phyloP scores from a whole-genome alignment of 2,113 vertebrate species.

The Phaethon lepturus region DNA sequence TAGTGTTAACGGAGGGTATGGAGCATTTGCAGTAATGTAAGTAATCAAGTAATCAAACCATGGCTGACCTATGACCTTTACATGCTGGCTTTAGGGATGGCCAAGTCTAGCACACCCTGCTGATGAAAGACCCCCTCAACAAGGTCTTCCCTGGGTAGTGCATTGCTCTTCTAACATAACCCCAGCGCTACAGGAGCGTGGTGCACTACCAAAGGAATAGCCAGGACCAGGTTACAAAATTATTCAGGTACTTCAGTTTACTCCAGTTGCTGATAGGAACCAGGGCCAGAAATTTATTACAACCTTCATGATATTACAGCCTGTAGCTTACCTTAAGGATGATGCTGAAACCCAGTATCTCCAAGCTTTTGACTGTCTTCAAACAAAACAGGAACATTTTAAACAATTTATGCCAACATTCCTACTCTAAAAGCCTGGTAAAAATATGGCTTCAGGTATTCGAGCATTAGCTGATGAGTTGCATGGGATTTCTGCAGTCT shows the following conservation, averaged over 20 bases:
- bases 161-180: not conserved
- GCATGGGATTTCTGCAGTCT: not conserved
- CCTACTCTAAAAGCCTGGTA: not conserved
- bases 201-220: not conserved
- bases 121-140: not conserved
- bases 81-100: not conserved
- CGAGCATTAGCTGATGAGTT: not conserved
- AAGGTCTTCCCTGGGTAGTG: not conserved
- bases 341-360: not conserved
- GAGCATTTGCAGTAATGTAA: not conserved
- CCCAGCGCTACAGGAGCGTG: rapidly evolving
- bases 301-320: not conserved
- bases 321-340: not conserved
- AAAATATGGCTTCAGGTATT: not conserved
- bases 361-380: not conserved
- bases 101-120: not conserved
- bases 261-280: not conserved
- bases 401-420: not conserved
- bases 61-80: not conserved
- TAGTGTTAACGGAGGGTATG: not conserved
- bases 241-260: not conserved
- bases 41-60: not conserved
- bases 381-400: not conserved
- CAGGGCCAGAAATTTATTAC: not conserved
- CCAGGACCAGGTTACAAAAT: not conserved